A percentile compares a stretch with the other conserved stretches of the same genome.
These are phyloP conservation scores for Apotomis betuletana DNA, from an alignment of 2,888 invertebrate genomes.

Conservation along the genomic window DNA sequence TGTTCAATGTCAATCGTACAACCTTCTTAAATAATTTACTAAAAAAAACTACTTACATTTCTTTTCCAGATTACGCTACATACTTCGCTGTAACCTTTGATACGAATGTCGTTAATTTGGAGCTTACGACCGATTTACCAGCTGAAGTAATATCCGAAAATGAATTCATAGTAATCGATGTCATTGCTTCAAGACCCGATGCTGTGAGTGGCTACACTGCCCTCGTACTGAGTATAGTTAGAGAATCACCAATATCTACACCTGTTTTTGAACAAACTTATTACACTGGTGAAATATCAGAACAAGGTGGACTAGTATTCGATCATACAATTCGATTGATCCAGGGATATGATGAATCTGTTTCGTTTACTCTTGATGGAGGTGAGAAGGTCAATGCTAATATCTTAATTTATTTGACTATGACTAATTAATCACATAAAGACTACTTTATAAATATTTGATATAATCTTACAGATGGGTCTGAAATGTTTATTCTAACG, in stretches of 20 bases:
- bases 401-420: conserved; percentile 21
- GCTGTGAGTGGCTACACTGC: conserved; percentile 45
- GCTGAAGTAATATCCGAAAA: conserved; percentile 24
- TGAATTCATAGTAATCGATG: conserved; percentile 44
- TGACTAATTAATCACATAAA: conserved; percentile 2
- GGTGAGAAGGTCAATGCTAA: conserved; percentile 47
- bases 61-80: conserved; percentile 27
- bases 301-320: conserved; percentile 49
- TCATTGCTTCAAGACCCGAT: conserved; percentile 45
- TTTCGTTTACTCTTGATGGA: conserved; percentile 52
- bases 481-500: conserved; percentile 47
- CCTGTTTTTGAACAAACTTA: conserved; percentile 50
- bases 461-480: conserved; percentile 47
- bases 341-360: conserved; percentile 52
- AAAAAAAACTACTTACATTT: background rate
- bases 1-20: too few relatives aligned
- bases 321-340: conserved; percentile 48
- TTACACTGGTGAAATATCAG: conserved; percentile 52
- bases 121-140: conserved; percentile 21
- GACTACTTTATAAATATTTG: background rate
- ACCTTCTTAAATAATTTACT: background rate
- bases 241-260: conserved; percentile 35
- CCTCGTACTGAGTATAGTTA: conserved; percentile 45
- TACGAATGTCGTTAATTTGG: conserved; percentile 14
- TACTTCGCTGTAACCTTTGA: conserved; percentile 24